These are phyloP conservation scores for Heterohyrax brucei DNA, from an alignment of 2,797 vertebrate species.

Conservation along the genomic window DNA sequence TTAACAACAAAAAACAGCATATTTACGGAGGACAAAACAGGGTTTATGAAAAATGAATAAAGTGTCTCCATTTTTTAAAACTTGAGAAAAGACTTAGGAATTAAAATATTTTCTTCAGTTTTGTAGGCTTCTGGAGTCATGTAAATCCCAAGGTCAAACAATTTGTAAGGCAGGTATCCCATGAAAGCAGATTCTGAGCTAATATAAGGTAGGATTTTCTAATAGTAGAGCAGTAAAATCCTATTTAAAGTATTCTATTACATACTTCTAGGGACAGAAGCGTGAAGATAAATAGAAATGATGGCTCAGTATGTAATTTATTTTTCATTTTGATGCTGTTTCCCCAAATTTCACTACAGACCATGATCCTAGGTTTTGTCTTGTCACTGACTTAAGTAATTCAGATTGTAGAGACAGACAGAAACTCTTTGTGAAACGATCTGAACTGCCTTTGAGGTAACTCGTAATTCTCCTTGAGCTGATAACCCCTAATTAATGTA, in stretches of 20 bases:
- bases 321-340: neutral
- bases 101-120: neutral
- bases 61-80: neutral
- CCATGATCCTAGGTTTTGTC: neutral
- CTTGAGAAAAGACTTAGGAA: neutral
- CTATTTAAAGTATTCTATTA: conserved; percentile 39
- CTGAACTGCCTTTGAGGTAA: conserved; percentile 50
- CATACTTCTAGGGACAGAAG: neutral
- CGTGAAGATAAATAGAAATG: neutral
- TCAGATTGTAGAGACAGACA: neutral
- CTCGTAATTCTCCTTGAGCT: conserved; percentile 56
- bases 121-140: neutral
- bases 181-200: neutral
- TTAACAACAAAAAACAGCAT: neutral
- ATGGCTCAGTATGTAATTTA: neutral
- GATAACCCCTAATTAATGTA: conserved; percentile 54
- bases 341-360: neutral
- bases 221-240: neutral
- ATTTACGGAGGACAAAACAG: neutral
- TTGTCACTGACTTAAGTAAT: neutral
- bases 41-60: neutral
- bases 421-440: neutral
- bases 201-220: neutral
- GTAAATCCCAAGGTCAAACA: neutral
- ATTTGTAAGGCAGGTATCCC: neutral